Evolutionary conservation across 2,888 invertebrate species (phyloP), one percentile per base, ranked within the genome.

Genomic region (Drosophila subsilvestris): DNA sequence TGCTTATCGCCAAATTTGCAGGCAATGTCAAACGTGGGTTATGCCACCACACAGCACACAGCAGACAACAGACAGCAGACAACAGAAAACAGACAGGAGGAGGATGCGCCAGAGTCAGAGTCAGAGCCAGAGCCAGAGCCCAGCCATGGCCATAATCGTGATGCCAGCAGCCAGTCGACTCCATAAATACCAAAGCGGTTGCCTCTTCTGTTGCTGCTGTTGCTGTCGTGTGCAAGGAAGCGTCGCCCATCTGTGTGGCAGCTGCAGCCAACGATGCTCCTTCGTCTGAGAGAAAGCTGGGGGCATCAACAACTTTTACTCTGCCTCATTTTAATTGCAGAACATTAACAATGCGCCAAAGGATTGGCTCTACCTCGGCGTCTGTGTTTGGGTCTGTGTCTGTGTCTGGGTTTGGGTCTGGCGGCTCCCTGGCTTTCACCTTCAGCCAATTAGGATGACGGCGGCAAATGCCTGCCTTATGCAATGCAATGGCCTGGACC

Each of bases 291-390:
- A 84, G 84, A 85, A 85, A 85, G 84, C 87, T 85, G 79, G 42
- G 32, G 54, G 72, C 73, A 88, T n/a, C 14, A 9, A 25, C 0
- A 37, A 37, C 87, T 84, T 84, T 84, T 84, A 88, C 86, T 85
- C 55, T 47, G 59, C 47, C 86, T 85, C 69, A 85, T 85, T 87
- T 85, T 88, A 88, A 88, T 85, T 85, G 84, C 89, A 88, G 89
- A 85, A 85, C 89, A 81, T 72, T 69, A 71, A 74, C 69, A 55
- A 59, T 32, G 32, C 45, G 63, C 44, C 14, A 25, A 22, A 42
- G 45, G 56, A 25, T 54, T 54, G 49, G 43, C 27, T 42, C 37
- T 32, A 25, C 22, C 18, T 51, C 27, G 17, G 32, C 55, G 29
- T 43, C 48, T 43, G 22, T 3, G 22, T 0, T 4, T 22, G 22